Percentiles rank a stretch among this genome's conserved stretches.
phyloP scores from a whole-genome alignment of 2,113 vertebrate genomes.

The Onychostruthus taczanowskii region DNA sequence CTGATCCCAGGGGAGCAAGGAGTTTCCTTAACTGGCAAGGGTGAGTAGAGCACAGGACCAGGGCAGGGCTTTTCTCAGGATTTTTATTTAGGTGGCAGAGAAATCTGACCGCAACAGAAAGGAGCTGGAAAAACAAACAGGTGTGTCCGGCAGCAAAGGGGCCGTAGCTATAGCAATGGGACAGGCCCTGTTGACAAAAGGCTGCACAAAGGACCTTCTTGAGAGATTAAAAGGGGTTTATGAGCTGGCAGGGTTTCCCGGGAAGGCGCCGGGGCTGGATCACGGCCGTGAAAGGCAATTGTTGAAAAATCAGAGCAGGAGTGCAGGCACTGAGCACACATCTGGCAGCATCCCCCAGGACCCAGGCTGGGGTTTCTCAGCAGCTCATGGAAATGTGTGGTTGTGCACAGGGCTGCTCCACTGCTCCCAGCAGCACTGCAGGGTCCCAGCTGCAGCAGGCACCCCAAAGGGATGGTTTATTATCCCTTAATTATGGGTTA shows the following conservation, averaged over 20 bases:
- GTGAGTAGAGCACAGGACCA: accelerated
- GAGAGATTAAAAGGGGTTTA: not conserved
- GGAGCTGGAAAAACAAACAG: conserved; percentile 69
- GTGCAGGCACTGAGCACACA: accelerated
- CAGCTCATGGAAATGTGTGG: accelerated
- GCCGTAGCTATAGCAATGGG: conserved; percentile 58
- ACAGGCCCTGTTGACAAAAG: conserved; percentile 59
- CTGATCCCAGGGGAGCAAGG: accelerated
- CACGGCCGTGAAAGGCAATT: accelerated
- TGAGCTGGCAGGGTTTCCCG: not conserved
- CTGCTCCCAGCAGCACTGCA: accelerated
- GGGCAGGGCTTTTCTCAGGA: not conserved
- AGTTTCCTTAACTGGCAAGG: not conserved
- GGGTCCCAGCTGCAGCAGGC: not conserved
- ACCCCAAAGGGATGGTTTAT: not conserved
- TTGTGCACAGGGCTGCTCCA: accelerated
- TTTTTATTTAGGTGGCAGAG: conserved; percentile 19
- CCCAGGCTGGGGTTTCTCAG: not conserved
- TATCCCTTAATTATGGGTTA: not conserved
- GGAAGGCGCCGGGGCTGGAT: not conserved
- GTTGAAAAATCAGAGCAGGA: not conserved
- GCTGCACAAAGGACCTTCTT: conserved; percentile 40
- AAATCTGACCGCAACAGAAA: conserved; percentile 10
- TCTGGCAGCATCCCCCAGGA: not conserved
- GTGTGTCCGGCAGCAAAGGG: conserved; percentile 31